These are phyloP conservation scores for Lypha dubia DNA, from an alignment of 2,888 invertebrate genomes.

Conservation along the genomic window DNA sequence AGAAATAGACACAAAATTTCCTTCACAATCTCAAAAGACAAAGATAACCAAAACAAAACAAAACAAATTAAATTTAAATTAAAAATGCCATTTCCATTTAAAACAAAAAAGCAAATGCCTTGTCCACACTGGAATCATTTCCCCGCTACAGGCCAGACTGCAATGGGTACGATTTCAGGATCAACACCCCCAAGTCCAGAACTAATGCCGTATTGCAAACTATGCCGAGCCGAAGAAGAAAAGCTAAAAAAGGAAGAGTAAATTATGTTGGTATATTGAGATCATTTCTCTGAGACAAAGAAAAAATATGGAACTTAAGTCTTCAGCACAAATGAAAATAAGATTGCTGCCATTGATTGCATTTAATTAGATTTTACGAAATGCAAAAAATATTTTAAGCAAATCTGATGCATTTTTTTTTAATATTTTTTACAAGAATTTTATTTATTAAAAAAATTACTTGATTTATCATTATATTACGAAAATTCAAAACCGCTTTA, in stretches of 20 bases:
- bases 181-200: slow-evolving; percentile 70
- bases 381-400: background rate
- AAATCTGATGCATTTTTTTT: too few species aligned
- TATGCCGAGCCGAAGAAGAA: slow-evolving; percentile 49
- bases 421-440: too few species aligned
- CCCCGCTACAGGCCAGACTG: slow-evolving; percentile 75
- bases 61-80: too few species aligned
- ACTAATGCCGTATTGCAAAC: slow-evolving; percentile 69
- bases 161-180: slow-evolving; percentile 46
- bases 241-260: slow-evolving; percentile 5
- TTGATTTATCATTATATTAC: too few species aligned
- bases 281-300: background rate
- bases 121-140: slow-evolving; percentile 83
- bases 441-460: too few species aligned
- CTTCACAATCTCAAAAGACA: too few species aligned
- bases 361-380: background rate
- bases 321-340: background rate
- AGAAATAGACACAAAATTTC: background rate
- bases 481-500: too few species aligned
- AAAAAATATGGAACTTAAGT: background rate
- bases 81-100: slow-evolving; percentile 80
- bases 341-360: background rate
- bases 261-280: background rate
- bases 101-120: slow-evolving; percentile 81
- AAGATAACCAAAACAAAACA: too few species aligned